phyloP scores from a whole-genome alignment of 2,888 invertebrate species.

The Troglohyphantes excavatus region DNA sequence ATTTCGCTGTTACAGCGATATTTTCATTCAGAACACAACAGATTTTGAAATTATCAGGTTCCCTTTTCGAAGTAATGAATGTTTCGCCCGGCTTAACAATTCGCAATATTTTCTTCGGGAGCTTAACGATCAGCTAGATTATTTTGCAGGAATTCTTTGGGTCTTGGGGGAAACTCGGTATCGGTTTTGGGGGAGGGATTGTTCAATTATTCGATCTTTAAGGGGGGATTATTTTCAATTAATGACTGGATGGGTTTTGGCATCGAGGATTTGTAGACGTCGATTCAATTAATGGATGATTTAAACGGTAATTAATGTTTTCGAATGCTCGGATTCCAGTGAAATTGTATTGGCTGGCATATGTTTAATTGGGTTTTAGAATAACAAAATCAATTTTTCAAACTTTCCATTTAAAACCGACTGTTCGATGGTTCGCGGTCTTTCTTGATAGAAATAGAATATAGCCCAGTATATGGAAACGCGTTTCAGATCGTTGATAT shows the following conservation, averaged over 20 bases:
- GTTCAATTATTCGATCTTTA: slow-evolving; percentile 3
- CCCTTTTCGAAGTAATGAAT: slow-evolving; percentile 61
- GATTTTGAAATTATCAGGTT: slow-evolving; percentile 74
- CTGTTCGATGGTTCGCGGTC: no score
- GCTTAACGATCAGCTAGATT: background rate
- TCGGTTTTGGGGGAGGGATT: background rate
- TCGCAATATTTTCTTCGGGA: slow-evolving; percentile 28
- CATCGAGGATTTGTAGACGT: background rate
- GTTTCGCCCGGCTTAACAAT: slow-evolving; percentile 48
- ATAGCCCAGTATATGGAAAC: no score
- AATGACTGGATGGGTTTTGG: background rate
- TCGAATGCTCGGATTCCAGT: background rate
- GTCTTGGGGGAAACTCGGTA: background rate
- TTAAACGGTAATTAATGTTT: background rate
- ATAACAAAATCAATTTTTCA: no score
- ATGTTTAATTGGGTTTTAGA: background rate
- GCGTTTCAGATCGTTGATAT: no score
- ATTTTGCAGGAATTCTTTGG: background rate
- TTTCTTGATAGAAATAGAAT: no score
- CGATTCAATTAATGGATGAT: background rate
- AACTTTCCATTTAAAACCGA: no score
- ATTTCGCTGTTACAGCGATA: slow-evolving; percentile 51
- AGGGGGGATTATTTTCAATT: slow-evolving; percentile 2
- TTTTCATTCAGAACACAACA: slow-evolving; percentile 47
- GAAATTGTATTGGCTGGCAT: background rate